Evolutionary conservation across 2,113 vertebrate species (phyloP), one percentile per base, ranked within the genome.

Genomic region (Rana temporaria): DNA sequence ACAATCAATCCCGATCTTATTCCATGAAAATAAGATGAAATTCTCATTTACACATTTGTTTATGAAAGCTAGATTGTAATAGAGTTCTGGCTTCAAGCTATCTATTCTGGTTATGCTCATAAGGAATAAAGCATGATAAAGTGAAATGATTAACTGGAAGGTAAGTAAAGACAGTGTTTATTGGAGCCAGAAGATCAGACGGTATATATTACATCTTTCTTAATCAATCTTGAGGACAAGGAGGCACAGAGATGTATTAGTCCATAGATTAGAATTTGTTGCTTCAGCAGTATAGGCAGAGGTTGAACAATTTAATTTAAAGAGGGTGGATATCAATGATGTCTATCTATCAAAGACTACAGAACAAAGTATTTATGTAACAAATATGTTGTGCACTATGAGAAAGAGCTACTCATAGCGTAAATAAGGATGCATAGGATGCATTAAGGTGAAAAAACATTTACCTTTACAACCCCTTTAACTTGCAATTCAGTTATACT

Each of bases 61-160:
- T 83, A 83, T 76, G 26, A 76, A 59, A 69, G 32, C 20, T 67
- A 60, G 17, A 65, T 64, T 30, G 65, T 74, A 81, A 81, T 81
- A 20, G 69, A 81, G 53, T 72, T 32, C 48, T 66, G 18, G 79
- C 79, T 71, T 64, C 38, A 53, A 64, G 67, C 56, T 63, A 82
- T 76, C 32, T 52, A 60, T 76, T 83, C 53, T 76, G 65, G 71
- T 68, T 82, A 68, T 59, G 30, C 20, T 65, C 24, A 38, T 16
- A 38, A 63, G 53, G 64, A 83, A 83, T 83, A 68, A 83, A 68
- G 63, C 52, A 48, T 76, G 71, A 75, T 22, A 75, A 55, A 76
- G 65, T 52, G 52, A 76, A 83, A 48, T 83, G 81, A 83, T 67
- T 76, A 68, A 68, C 63, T 76, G 72, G 57, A 76, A 62, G 20